Conservation (phyloP, 2,888 invertebrate genomes). For the Anticlea derivata region DNA sequence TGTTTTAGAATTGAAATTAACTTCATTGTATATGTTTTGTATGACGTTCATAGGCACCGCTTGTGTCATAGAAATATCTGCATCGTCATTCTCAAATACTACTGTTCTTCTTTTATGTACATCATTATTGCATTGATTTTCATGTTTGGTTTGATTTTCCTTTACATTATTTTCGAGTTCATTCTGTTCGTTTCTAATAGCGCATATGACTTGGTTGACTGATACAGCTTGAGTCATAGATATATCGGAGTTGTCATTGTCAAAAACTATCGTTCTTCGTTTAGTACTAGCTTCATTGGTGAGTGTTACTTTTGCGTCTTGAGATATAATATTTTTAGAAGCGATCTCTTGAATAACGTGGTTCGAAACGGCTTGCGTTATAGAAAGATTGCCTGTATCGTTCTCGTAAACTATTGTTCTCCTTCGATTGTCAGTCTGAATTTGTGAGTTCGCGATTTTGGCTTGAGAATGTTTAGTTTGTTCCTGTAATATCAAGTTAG, state of each 20-base stretch:
- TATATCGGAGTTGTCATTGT: conserved; percentile 26
- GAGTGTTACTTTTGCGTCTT: conserved; percentile 3
- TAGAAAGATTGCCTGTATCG: conserved; percentile 43
- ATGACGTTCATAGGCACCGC: conserved; percentile 37
- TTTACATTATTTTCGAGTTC: neutral
- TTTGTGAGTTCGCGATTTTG: conserved; percentile 16
- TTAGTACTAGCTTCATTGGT: conserved; percentile 9
- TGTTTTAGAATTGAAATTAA: neutral
- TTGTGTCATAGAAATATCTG: conserved; percentile 46
- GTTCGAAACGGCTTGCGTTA: conserved; percentile 45
- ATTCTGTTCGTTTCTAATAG: neutral
- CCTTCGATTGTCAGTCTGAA: conserved; percentile 20
- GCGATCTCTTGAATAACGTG: conserved; percentile 5
- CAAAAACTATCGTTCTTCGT: conserved; percentile 37
- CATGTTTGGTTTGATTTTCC: neutral
- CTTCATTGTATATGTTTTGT: neutral
- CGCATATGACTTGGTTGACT: conserved; percentile 26
- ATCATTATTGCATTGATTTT: neutral
- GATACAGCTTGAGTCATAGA: conserved; percentile 13
- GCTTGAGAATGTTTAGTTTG: neutral
- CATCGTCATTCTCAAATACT: conserved; percentile 34
- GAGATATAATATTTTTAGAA: conserved; percentile 5
- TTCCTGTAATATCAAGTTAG: conserved; percentile 23
- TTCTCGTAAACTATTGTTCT: conserved; percentile 37
- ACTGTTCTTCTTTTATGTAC: conserved; percentile 33